Percentiles rank a stretch among this genome's conserved stretches.
Evolutionary conservation across 2,888 invertebrate genomes (phyloP).

Genomic region (Beris morrisii): DNA sequence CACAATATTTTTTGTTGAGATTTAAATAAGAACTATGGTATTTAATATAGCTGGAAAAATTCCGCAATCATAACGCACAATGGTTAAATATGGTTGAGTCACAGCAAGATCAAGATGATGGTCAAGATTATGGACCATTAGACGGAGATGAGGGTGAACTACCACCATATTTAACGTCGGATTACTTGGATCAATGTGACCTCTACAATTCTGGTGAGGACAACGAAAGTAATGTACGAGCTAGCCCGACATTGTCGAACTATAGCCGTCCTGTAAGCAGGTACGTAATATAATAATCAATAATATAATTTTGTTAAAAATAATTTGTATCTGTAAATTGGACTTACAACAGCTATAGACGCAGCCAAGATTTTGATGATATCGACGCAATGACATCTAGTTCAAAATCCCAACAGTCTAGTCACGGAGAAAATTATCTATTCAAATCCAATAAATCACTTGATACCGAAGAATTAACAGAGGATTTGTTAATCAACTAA

Average conservation of each 20-base stretch:
- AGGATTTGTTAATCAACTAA: constrained; percentile 50
- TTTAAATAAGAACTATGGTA: neutral
- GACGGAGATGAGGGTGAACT: constrained; percentile 64
- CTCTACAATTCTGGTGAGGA: constrained; percentile 58
- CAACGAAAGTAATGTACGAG: constrained; percentile 48
- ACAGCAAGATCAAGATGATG: constrained; percentile 60
- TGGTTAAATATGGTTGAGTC: constrained; percentile 96
- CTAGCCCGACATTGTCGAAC: constrained; percentile 51
- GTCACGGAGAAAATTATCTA: constrained; percentile 46
- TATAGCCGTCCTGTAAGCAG: constrained; percentile 60
- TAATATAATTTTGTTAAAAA: neutral
- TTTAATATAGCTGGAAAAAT: constrained; percentile 72
- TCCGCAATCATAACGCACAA: constrained; percentile 97
- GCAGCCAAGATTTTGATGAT: constrained; percentile 61
- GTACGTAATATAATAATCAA: constrained; percentile 44
- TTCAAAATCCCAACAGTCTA: constrained; percentile 51
- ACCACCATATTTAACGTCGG: constrained; percentile 75
- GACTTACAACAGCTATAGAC: constrained; percentile 54
- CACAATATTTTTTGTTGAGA: no score
- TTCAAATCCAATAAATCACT: constrained; percentile 49
- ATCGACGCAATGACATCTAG: constrained; percentile 56
- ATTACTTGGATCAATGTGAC: constrained; percentile 65
- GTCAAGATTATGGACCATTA: constrained; percentile 53
- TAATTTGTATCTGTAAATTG: neutral
- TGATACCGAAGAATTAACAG: constrained; percentile 47